Base-by-base conservation (phyloP, 2,888 invertebrate genomes). In the Cinara cedri region DNA sequence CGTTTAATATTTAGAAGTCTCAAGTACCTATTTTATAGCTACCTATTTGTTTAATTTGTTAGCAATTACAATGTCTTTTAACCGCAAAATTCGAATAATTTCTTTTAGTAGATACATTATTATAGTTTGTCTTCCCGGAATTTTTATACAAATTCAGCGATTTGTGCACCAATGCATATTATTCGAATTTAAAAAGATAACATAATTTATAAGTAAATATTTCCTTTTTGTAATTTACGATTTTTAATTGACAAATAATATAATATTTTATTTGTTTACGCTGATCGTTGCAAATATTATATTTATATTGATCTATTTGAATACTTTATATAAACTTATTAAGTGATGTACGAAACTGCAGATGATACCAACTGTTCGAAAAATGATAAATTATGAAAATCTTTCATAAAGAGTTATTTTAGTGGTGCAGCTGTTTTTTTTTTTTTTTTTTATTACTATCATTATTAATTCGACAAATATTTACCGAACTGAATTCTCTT, bases 361-460 rank as follows among this genome's bases (percentile, higher is more conserved):
- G 26, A 57, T 44, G 44, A 57, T 44, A 57, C 44, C 51, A n/a
- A 44, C 54, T 55, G 54, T 42, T 55, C 24, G 44, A 34, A 34
- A 24, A n/a, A 57, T 46, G 57, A 57, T 57, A 57, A 57, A 72
- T 72, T 57, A n/a, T 21, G 42, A 55, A 24, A n/a, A 57, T 57
- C 44, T 13, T 44, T 72, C 24, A 57, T 72, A 51, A 26, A 19
- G n/a, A 34, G 6, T 34, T 4, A 42, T 44, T 57, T 44, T 21
- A 13, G 13, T 21, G n/a, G 6, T 9, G 34, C 19, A 51, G 14
- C 26, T 24, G 8, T 26, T 70, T 51, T 42, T 34, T 34, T 26
- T 66, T 70, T 70, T 34, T 34, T 34, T 16, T 14, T 16, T 16
- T 16, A 16, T 51, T 51, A 4, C 16, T 51, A 49, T 49, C 14